Percentiles rank a stretch among this genome's conserved stretches.
These are phyloP conservation scores for Drosophila tsacasi DNA, from an alignment of 1,140 invertebrate species.

Conservation along the genomic window DNA sequence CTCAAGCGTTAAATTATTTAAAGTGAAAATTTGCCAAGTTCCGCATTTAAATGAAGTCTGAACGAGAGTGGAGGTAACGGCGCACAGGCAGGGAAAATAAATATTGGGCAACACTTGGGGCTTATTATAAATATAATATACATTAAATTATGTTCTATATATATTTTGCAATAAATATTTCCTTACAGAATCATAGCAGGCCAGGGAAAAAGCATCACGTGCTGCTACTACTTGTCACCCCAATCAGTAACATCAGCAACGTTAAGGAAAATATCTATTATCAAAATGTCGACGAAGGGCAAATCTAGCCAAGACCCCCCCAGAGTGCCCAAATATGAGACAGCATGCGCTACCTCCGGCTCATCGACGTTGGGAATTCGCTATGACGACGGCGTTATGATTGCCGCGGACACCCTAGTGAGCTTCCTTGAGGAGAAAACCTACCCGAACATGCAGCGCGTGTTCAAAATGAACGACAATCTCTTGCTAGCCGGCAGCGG, in stretches of 20 bases:
- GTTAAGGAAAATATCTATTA: too few relatives aligned
- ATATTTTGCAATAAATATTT: too few relatives aligned
- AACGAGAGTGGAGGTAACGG: not conserved
- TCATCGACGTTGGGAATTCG: not conserved
- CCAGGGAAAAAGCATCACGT: too few relatives aligned
- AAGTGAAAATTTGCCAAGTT: constrained; percentile 61
- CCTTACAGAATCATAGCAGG: too few relatives aligned
- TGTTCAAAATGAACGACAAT: not conserved
- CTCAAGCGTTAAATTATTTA: constrained; percentile 62
- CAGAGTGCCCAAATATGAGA: not conserved
- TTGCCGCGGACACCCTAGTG: not conserved
- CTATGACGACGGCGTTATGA: not conserved
- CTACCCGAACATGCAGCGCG: not conserved
- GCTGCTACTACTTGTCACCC: too few relatives aligned
- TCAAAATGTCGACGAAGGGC: too few relatives aligned
- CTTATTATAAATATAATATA: not conserved
- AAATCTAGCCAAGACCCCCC: too few relatives aligned
- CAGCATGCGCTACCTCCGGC: not conserved
- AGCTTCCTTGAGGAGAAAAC: not conserved
- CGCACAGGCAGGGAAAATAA: not conserved
- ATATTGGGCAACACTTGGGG: not conserved
- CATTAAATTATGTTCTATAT: too few relatives aligned
- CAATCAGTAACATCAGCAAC: too few relatives aligned
- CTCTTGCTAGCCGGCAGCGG: not conserved
- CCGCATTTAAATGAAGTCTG: constrained; percentile 23